phyloP scores from a whole-genome alignment of 2,888 invertebrate species.

The Dicroscelio sp. region DNA sequence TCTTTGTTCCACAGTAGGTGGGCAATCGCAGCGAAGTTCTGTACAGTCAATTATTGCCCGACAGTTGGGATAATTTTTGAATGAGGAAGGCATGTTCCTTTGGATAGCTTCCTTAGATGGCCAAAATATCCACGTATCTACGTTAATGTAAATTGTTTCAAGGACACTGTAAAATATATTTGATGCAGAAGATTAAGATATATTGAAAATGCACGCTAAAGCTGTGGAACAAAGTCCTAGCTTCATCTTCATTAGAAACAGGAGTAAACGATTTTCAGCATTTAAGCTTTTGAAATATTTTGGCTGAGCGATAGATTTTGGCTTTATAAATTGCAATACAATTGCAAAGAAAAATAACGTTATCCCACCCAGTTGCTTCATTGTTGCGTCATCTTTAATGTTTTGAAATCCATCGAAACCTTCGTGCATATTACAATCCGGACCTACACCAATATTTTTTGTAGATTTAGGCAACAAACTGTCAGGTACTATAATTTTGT shows the following conservation, averaged over 20 bases:
- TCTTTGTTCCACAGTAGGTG: conserved; percentile 72
- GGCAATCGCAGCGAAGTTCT: conserved; percentile 68
- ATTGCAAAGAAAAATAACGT: neutral
- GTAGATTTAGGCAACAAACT: conserved; percentile 8
- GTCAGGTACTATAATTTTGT: neutral
- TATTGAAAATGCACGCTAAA: neutral
- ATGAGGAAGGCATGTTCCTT: conserved; percentile 61
- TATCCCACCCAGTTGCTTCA: neutral
- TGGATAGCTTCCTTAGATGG: conserved; percentile 67
- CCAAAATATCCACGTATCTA: conserved; percentile 77
- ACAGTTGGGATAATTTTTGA: conserved; percentile 70
- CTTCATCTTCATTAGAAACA: neutral
- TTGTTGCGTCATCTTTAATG: neutral
- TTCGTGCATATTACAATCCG: conserved; percentile 24
- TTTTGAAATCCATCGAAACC: neutral
- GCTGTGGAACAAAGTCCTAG: neutral
- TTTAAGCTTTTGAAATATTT: neutral
- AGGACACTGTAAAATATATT: conserved; percentile 18
- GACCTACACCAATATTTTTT: neutral
- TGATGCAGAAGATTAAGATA: neutral
- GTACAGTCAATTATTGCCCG: conserved; percentile 75
- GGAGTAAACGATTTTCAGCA: neutral
- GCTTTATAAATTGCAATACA: neutral
- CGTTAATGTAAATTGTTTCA: neutral
- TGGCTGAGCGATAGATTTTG: neutral